These are phyloP conservation scores for Streptopelia turtur DNA, from an alignment of 2,797 vertebrate species.

Conservation along the genomic window DNA sequence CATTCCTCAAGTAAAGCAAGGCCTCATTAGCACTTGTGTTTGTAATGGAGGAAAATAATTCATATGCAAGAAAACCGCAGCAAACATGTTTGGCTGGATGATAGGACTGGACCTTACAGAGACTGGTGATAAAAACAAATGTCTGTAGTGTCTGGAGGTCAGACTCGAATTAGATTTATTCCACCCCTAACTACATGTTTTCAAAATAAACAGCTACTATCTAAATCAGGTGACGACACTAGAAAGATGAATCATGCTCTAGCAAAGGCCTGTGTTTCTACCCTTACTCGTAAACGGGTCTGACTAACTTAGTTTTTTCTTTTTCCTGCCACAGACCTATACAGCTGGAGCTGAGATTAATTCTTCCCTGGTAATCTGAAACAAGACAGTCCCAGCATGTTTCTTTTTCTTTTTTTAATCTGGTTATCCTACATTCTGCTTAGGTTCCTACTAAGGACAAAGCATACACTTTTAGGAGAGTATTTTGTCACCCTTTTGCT, in stretches of 20 bases:
- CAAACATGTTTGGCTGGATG: neutral
- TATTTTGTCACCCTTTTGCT: neutral
- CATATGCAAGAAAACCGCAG: neutral
- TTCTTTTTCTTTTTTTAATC: neutral
- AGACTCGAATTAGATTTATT: neutral
- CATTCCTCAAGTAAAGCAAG: neutral
- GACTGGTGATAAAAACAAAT: neutral
- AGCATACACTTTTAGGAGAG: neutral
- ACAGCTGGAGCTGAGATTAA: neutral
- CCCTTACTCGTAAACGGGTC: neutral
- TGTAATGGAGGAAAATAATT: neutral
- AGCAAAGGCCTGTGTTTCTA: neutral
- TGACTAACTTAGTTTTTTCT: neutral
- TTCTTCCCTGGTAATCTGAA: neutral
- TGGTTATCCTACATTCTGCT: neutral
- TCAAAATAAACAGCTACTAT: neutral
- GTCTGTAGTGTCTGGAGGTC: too few species aligned
- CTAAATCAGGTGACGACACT: neutral
- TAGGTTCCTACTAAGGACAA: neutral
- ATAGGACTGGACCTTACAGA: neutral
- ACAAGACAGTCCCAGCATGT: neutral
- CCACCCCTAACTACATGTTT: neutral
- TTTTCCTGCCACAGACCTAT: neutral
- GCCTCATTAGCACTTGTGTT: neutral
- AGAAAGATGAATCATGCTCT: neutral